A percentile compares a stretch with the other conserved stretches of the same genome.
These are phyloP conservation scores for Syngnathus scovelli DNA, from an alignment of 2,113 vertebrate genomes.

Conservation along the genomic window DNA sequence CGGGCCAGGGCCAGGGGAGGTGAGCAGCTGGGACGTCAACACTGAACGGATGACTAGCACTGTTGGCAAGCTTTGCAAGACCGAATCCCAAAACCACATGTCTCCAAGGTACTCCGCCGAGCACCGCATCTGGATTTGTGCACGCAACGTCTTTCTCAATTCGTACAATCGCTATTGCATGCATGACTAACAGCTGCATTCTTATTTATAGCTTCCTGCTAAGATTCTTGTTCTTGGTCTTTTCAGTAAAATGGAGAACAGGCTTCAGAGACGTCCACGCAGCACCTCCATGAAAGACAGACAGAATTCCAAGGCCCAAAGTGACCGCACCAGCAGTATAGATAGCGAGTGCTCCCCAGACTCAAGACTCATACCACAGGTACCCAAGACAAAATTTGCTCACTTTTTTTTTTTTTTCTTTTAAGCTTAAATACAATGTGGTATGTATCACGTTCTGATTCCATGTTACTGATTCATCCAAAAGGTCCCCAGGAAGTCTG, in stretches of 20 bases:
- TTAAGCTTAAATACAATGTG: too few species aligned
- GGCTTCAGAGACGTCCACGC: conserved; percentile 62
- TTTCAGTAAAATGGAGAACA: conserved; percentile 67
- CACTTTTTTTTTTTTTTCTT: background rate
- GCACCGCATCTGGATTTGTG: conserved; percentile 11
- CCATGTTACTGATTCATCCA: conserved; percentile 11
- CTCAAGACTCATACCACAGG: conserved; percentile 64
- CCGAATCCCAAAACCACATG: conserved; percentile 73
- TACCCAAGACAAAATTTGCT: conserved; percentile 1
- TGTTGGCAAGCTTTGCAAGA: conserved; percentile 68
- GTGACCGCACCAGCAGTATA: conserved; percentile 70
- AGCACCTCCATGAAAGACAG: conserved; percentile 77
- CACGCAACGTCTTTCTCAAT: conserved; percentile 1
- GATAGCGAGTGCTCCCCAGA: conserved; percentile 71
- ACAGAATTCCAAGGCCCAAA: conserved; percentile 71
- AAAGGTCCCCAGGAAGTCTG: conserved; percentile 75
- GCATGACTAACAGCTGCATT: background rate
- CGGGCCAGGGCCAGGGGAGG: conserved; percentile 46
- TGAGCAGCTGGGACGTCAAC: conserved; percentile 63
- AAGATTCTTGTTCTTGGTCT: background rate
- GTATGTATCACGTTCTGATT: conserved; percentile 1
- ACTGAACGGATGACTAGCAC: conserved; percentile 59
- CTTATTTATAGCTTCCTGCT: conserved; percentile 1
- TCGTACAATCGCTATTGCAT: background rate
- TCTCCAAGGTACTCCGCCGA: conserved; percentile 65